These are phyloP conservation scores for Pseudorectes ferrugineus DNA, from an alignment of 2,113 vertebrate genomes.

Conservation along the genomic window DNA sequence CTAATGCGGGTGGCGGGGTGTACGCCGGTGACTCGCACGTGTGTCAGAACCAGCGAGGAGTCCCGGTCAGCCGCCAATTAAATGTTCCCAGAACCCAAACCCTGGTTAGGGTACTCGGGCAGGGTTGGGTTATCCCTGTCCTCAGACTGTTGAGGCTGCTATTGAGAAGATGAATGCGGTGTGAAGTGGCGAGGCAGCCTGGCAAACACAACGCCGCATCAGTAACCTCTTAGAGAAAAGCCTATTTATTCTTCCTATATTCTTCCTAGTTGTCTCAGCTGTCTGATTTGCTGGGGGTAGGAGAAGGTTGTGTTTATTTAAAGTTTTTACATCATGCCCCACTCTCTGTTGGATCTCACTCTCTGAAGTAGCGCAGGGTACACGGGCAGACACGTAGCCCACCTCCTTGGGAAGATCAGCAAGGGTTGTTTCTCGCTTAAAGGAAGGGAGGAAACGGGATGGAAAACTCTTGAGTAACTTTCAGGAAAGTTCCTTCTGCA, in stretches of 20 bases:
- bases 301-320: accelerated
- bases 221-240: not conserved
- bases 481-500: not conserved
- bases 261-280: not conserved
- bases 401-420: not conserved
- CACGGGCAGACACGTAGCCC: not conserved
- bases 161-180: not conserved
- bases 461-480: not conserved
- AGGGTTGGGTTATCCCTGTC: no score
- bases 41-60: not conserved
- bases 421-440: not conserved
- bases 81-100: accelerated
- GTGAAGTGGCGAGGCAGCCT: no score
- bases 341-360: accelerated
- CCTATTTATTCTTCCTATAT: accelerated
- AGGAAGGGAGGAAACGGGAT: not conserved
- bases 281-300: not conserved
- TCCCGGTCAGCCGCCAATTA: accelerated
- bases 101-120: accelerated
- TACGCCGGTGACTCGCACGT: accelerated
- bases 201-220: accelerated
- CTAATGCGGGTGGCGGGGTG: not conserved
- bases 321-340: not conserved
- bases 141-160: not conserved
- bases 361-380: accelerated